phyloP scores from a whole-genome alignment of 2,113 vertebrate genomes.

The Epinephelus cyanopodus region DNA sequence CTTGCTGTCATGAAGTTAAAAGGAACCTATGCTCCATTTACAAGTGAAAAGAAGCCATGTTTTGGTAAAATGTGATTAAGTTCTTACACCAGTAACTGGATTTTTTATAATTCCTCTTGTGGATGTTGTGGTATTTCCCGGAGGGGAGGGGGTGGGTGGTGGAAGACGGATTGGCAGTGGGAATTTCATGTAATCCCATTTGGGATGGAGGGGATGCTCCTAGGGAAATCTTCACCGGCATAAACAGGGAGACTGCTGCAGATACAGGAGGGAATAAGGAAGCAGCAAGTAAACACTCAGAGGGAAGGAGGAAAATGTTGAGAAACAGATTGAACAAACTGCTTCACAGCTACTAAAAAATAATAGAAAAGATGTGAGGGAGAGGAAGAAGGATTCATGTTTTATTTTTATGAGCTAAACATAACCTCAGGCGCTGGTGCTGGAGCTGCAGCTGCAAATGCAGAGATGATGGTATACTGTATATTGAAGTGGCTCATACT shows the following conservation, averaged over 20 bases:
- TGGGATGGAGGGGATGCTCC: slow-evolving; percentile 61
- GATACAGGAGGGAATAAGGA: slow-evolving; percentile 34
- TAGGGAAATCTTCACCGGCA: slow-evolving; percentile 55
- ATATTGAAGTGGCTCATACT: background rate
- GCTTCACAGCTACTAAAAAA: background rate
- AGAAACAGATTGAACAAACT: slow-evolving; percentile 30
- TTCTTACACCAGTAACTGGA: slow-evolving; percentile 52
- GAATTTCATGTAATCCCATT: slow-evolving; percentile 79
- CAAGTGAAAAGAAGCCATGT: slow-evolving; percentile 31
- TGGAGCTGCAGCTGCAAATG: background rate
- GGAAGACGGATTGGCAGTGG: slow-evolving; percentile 39
- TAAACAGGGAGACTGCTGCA: slow-evolving; percentile 36
- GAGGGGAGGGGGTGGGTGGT: slow-evolving; percentile 19
- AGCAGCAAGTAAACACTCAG: slow-evolving; percentile 28
- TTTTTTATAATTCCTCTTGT: slow-evolving; percentile 4
- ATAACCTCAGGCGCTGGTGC: slow-evolving; percentile 6
- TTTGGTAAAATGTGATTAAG: slow-evolving; percentile 66
- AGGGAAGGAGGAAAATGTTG: background rate
- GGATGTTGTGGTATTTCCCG: slow-evolving; percentile 45
- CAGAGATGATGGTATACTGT: background rate
- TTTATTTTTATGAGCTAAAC: slow-evolving; percentile 34
- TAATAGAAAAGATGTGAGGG: background rate
- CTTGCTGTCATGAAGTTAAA: slow-evolving; percentile 17
- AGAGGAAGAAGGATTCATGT: background rate
- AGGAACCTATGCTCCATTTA: slow-evolving; percentile 26